These are phyloP conservation scores for Isichthys henryi DNA, from an alignment of 2,113 vertebrate genomes.

Conservation along the genomic window DNA sequence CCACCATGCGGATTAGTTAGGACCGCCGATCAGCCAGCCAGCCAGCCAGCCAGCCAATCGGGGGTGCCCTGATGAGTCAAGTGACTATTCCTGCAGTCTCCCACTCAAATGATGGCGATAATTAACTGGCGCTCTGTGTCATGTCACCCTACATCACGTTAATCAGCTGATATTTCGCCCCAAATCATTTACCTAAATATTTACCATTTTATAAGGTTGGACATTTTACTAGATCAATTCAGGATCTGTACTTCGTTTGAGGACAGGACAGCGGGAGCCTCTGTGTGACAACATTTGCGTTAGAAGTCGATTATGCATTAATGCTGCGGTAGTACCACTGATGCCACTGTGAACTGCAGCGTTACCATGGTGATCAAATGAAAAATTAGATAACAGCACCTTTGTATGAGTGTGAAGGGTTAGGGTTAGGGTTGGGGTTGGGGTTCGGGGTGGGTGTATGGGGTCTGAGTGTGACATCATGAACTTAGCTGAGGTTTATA, in stretches of 20 bases:
- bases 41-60: neutral
- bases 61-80: neutral
- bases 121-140: neutral
- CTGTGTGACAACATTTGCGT: neutral
- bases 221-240: neutral
- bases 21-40: neutral
- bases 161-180: neutral
- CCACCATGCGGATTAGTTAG: neutral
- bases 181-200: neutral
- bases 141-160: neutral
- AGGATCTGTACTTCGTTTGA: neutral
- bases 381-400: neutral
- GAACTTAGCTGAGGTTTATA: neutral
- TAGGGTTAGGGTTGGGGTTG: neutral
- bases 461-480: neutral
- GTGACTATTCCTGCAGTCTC: neutral
- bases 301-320: neutral
- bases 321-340: neutral
- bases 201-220: neutral
- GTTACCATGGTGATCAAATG: neutral
- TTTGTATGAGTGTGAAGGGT: neutral
- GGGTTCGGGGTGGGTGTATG: neutral
- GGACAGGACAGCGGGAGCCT: neutral
- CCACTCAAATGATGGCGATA: neutral
- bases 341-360: neutral